These are phyloP conservation scores for Apomyelois bistriatella DNA, from an alignment of 2,888 invertebrate species.

Conservation along the genomic window DNA sequence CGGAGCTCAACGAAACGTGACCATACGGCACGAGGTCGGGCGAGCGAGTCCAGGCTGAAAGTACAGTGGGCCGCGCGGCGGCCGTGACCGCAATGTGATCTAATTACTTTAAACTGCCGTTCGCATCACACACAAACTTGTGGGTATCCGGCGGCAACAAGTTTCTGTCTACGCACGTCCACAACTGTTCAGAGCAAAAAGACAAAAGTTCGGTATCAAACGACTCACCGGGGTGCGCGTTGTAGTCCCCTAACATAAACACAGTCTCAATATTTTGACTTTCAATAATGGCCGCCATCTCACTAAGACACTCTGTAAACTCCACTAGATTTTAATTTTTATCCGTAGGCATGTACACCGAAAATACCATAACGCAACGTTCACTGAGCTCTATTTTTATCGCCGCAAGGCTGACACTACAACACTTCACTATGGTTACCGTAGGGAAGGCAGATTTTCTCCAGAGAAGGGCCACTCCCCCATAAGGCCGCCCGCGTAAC, in stretches of 20 bases:
- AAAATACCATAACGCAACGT: too few relatives aligned
- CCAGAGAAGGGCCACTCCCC: neutral
- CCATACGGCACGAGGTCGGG: too few relatives aligned
- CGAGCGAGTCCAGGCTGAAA: too few relatives aligned
- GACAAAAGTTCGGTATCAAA: conserved; percentile 12
- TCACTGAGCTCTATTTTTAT: neutral
- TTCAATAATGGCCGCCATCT: conserved; percentile 16
- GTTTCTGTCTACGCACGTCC: neutral
- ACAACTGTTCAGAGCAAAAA: conserved; percentile 11
- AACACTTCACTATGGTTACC: neutral
- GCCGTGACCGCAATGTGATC: neutral
- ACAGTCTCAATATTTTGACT: conserved; percentile 10
- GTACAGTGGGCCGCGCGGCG: neutral
- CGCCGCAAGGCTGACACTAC: neutral
- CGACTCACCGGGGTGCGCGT: conserved; percentile 14
- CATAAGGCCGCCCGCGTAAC: neutral
- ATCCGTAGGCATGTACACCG: too few relatives aligned
- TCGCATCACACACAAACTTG: neutral
- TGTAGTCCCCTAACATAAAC: conserved; percentile 17
- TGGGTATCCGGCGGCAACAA: neutral
- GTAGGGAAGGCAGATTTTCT: neutral
- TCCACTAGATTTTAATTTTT: conserved; percentile 10
- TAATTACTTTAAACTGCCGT: neutral
- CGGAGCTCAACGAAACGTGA: too few relatives aligned
- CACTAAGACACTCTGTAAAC: conserved; percentile 14